These are phyloP conservation scores for Fregetta grallaria DNA, from an alignment of 2,113 vertebrate species.

Conservation along the genomic window DNA sequence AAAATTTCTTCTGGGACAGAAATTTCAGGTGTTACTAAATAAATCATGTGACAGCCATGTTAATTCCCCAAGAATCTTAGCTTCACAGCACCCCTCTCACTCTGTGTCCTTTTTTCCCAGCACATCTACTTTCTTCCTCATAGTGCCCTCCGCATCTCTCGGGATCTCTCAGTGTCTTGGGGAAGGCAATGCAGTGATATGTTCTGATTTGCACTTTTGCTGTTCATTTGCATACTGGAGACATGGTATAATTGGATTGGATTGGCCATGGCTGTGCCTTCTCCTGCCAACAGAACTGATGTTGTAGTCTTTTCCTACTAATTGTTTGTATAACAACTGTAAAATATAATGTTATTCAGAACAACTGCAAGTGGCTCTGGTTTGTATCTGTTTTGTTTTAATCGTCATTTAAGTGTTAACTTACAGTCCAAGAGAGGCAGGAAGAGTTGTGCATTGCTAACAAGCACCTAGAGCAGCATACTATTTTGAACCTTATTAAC, in stretches of 20 bases:
- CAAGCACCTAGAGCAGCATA: not conserved
- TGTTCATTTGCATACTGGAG: not conserved
- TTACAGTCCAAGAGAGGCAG: not conserved
- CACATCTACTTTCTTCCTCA: not conserved
- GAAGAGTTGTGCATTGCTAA: not conserved
- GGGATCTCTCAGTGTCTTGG: not conserved
- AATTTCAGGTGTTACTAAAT: not conserved
- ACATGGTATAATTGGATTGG: constrained; percentile 24
- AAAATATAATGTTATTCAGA: constrained; percentile 42
- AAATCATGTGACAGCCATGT: not conserved
- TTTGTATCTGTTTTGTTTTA: constrained; percentile 27
- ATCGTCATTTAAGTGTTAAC: constrained; percentile 5
- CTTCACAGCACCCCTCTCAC: not conserved
- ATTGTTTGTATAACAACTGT: constrained; percentile 48
- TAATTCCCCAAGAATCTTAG: not conserved
- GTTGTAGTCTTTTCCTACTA: constrained; percentile 11
- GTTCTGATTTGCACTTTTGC: not conserved
- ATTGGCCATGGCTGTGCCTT: constrained; percentile 29
- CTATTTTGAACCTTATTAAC: constrained; percentile 34
- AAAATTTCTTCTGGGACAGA: not conserved
- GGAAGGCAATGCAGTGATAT: not conserved
- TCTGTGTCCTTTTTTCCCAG: not conserved
- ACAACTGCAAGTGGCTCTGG: constrained; percentile 34
- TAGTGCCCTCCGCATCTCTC: not conserved
- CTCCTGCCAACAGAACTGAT: constrained; percentile 41